phyloP scores from a whole-genome alignment of 2,888 invertebrate species.

The Eurois occulta region DNA sequence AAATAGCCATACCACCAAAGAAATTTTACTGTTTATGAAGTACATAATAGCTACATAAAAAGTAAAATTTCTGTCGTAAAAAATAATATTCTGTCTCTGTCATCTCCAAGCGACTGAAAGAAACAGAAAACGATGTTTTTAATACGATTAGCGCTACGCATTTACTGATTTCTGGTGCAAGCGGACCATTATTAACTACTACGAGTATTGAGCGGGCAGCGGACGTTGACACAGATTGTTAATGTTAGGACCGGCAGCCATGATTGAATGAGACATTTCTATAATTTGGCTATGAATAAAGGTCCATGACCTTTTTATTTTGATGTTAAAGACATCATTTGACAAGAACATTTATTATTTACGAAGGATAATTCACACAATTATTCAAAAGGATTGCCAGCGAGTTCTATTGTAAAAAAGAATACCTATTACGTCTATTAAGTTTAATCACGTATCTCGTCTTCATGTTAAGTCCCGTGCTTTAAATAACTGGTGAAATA shows the following conservation, averaged over 20 bases:
- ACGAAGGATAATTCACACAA: not conserved
- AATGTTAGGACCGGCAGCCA: conserved; percentile 18
- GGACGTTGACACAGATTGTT: conserved; percentile 53
- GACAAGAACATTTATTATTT: not conserved
- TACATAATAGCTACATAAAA: too few species aligned
- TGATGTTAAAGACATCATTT: too few species aligned
- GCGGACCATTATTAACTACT: too few species aligned
- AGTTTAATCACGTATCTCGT: not conserved
- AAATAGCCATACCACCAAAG: not conserved
- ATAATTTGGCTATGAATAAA: not conserved
- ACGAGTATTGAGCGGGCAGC: conserved; percentile 22
- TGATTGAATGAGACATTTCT: conserved; percentile 35
- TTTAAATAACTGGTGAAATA: not conserved
- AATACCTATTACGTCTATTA: not conserved
- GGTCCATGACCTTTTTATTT: conserved; percentile 18
- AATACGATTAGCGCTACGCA: not conserved
- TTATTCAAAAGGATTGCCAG: not conserved
- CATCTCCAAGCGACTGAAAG: not conserved
- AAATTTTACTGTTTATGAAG: too few species aligned
- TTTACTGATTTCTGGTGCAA: not conserved
- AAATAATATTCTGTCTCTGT: too few species aligned
- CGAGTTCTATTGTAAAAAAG: not conserved
- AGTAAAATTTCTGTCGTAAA: too few species aligned
- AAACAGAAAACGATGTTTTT: not conserved
- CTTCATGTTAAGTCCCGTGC: not conserved